Evolutionary conservation across 1,140 invertebrate genomes (phyloP), one percentile per base, ranked within the genome.

Genomic region (Philaenus spumarius): DNA sequence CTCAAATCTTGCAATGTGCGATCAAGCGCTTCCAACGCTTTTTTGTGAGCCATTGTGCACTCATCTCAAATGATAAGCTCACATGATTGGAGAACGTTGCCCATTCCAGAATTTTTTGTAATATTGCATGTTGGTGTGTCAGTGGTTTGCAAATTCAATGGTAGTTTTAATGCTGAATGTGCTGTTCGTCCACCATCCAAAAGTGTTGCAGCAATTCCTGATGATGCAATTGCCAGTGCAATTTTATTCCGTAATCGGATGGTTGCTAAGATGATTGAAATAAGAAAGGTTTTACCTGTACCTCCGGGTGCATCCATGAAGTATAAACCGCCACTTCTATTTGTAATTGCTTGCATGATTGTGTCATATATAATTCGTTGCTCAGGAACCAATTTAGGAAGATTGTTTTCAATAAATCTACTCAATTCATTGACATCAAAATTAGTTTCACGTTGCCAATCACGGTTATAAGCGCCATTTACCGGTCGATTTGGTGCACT

Each of bases 131-230:
- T 64, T 53, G 68, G 62, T 39, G 17, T 55, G 60, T 70, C 65
- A 54, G 20, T 45, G 11, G 2, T 46, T 24, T 64, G 48, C 6
- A 76, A 20, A 45, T 64, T 68, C 17, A 71, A 56, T 53, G 73
- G 70, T 17, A 78, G 57, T 65, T 77, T 78, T 22, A 82, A 73
- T 45, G 70, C 68, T 4, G 71, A 77, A 72, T 80, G 76, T 48
- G 72, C 72, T 30, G 77, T 82, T 67, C 71, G 59, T 20, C 78
- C 79, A 61, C 72, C 71, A 58, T 69, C 57, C 26, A 78, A 65
- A 2, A 78, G 62, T 39, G 71, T 75, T 20, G 73, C 70, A 12
- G 69, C 73, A 43, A 78, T 74, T 14, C 73, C 71, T 20, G 72
- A 72, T 15, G 67, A 75, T 30, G 75, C 75, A n/a, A 73, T 57